Evolutionary conservation across 2,113 vertebrate species (phyloP).

Genomic region (Mus pahari): DNA sequence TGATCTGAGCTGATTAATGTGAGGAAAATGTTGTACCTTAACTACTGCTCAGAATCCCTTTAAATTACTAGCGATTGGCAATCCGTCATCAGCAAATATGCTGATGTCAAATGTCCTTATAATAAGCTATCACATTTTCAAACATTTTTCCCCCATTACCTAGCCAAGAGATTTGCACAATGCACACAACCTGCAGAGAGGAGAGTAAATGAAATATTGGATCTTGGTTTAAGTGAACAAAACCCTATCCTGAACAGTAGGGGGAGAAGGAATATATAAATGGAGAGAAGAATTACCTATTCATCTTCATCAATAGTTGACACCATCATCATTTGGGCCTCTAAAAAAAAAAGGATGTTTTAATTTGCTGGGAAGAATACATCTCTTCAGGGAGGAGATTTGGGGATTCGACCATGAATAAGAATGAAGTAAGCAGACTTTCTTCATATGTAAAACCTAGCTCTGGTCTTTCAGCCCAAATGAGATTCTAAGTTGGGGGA

Average conservation of each 20-base stretch:
- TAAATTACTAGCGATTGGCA: conserved; percentile 72
- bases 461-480: conserved; percentile 83
- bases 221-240: conserved; percentile 71
- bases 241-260: conserved; percentile 70
- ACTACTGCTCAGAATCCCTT: conserved; percentile 73
- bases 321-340: conserved; percentile 85
- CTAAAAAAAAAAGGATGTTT: conserved; percentile 83
- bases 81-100: conserved; percentile 78
- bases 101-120: conserved; percentile 78
- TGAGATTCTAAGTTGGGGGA: conserved; percentile 74
- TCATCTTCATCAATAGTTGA: conserved; percentile 89
- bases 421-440: conserved; percentile 85
- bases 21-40: conserved; percentile 70
- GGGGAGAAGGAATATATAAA: conserved; percentile 50
- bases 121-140: conserved; percentile 78
- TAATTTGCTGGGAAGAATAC: conserved; percentile 85
- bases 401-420: conserved; percentile 85
- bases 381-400: conserved; percentile 77
- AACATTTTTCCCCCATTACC: conserved; percentile 76
- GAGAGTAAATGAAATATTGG: conserved; percentile 66
- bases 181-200: conserved; percentile 23
- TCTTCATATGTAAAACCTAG: conserved; percentile 84
- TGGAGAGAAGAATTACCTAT: conserved; percentile 82
- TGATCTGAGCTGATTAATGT: conserved; percentile 65
- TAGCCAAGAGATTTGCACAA: conserved; percentile 72